Percentiles rank a stretch among this genome's conserved stretches.
phyloP scores from a whole-genome alignment of 2,113 vertebrate species.

The Apodemus speciosus region DNA sequence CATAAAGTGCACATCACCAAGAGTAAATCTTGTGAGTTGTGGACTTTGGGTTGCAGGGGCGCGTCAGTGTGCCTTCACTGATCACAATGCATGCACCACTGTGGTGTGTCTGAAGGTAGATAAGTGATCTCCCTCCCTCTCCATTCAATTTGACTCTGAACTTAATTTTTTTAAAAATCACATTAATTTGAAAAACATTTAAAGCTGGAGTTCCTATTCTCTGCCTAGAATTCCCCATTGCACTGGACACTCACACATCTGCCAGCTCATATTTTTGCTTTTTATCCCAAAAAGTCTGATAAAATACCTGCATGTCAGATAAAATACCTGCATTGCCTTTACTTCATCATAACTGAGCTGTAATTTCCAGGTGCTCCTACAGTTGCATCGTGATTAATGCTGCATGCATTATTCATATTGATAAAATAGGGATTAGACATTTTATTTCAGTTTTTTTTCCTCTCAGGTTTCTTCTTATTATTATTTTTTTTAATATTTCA shows the following conservation, averaged over 20 bases:
- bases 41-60: background rate
- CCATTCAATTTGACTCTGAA: background rate
- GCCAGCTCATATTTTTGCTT: background rate
- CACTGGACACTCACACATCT: background rate
- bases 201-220: background rate
- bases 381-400: conserved; percentile 15
- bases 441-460: conserved; percentile 15
- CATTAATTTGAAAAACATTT: background rate
- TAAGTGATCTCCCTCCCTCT: background rate
- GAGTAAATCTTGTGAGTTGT: background rate
- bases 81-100: background rate
- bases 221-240: background rate
- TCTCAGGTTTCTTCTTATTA: background rate
- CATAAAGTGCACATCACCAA: background rate
- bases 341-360: background rate
- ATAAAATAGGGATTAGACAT: conserved; percentile 17
- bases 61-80: too few species aligned
- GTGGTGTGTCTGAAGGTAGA: too few species aligned
- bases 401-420: background rate
- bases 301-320: background rate
- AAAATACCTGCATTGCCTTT: conserved; percentile 1
- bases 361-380: conserved; percentile 26
- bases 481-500: background rate
- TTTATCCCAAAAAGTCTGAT: background rate
- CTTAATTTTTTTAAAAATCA: background rate